A percentile compares a stretch with the other conserved stretches of the same genome.
These are phyloP conservation scores for Temnothorax rugatulus DNA, from an alignment of 2,888 invertebrate species.

Conservation along the genomic window DNA sequence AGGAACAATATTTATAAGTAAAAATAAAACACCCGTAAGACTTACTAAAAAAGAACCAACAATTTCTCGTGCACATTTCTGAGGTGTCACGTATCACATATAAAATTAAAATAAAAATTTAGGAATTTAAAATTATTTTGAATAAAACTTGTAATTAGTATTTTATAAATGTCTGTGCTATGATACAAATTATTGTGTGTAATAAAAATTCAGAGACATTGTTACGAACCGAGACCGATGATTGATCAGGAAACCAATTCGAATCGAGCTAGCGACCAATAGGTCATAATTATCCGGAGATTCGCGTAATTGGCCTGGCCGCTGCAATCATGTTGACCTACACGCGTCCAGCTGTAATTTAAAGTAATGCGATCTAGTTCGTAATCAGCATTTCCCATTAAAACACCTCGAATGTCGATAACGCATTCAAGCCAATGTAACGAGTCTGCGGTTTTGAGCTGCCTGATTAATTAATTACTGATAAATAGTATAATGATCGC, in stretches of 20 bases:
- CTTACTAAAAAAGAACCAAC: neutral
- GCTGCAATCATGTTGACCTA: conserved; percentile 62
- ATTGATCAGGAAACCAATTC: conserved; percentile 67
- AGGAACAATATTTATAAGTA: conserved; percentile 53
- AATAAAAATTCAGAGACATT: conserved; percentile 1
- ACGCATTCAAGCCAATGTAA: conserved; percentile 12
- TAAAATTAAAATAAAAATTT: neutral
- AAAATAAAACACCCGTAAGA: conserved; percentile 7
- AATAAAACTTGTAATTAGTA: neutral
- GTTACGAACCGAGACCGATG: conserved; percentile 35
- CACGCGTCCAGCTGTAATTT: conserved; percentile 67
- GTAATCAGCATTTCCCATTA: conserved; percentile 71
- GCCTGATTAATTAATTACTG: conserved; percentile 27
- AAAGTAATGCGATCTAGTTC: conserved; percentile 71
- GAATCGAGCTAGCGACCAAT: conserved; percentile 65
- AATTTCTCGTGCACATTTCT: neutral
- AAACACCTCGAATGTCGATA: conserved; percentile 43
- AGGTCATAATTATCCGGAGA: conserved; percentile 74
- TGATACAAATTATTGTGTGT: neutral
- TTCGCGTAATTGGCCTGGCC: conserved; percentile 74
- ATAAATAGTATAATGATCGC: neutral
- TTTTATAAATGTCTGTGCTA: neutral
- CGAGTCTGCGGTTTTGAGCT: conserved; percentile 5
- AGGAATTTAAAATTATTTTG: neutral
- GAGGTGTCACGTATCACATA: neutral